Evolutionary conservation across 2,797 vertebrate genomes (phyloP), one percentile per base, ranked within the genome.

Genomic region (Rhincodon typus): DNA sequence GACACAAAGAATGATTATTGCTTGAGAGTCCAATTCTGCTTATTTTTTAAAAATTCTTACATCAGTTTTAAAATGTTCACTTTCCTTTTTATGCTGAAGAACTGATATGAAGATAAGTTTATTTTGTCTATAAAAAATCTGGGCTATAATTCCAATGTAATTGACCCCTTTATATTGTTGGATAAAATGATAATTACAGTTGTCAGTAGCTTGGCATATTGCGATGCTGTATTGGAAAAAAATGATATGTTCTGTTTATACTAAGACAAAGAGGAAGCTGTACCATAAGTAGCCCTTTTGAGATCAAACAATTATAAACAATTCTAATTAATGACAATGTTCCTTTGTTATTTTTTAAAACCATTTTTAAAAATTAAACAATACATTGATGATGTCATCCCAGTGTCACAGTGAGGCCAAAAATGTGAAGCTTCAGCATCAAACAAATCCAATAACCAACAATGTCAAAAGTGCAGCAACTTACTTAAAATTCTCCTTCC

Each of bases 251-350:
- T 91, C 62, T 69, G 90, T 93, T 93, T 69, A 93, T 25, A 21
- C 62, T 25, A 38, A 42, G 21, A 23, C 57, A 69, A 25, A 66
- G 42, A 93, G 90, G 90, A 93, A 93, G 7, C 90, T 93, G n/a
- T 6, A 62, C 34, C 15, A 21, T 91, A 62, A 17, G 21, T 90
- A 13, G 13, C 38, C 62, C 90, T 93, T 93, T n/a, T 67, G 38
- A 93, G n/a, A 69, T 93, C 90, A 69, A 93, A 93, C n/a, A 62
- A 62, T 90, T 15, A 62, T 13, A 27, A 87, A 87, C 42, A 19
- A 90, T 90, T 90, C 57, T n/a, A 62, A 90, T 66, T 90, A 90
- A 90, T 57, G 57, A 93, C n/a, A 93, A 69, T 69, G n/a, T 42
- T 10, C 90, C 69, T 84, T 93, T 93, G 62, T 93, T 67, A 67